Evolutionary conservation across 2,888 invertebrate genomes (phyloP), one percentile per base, ranked within the genome.

Genomic region (Apamea epomidion): DNA sequence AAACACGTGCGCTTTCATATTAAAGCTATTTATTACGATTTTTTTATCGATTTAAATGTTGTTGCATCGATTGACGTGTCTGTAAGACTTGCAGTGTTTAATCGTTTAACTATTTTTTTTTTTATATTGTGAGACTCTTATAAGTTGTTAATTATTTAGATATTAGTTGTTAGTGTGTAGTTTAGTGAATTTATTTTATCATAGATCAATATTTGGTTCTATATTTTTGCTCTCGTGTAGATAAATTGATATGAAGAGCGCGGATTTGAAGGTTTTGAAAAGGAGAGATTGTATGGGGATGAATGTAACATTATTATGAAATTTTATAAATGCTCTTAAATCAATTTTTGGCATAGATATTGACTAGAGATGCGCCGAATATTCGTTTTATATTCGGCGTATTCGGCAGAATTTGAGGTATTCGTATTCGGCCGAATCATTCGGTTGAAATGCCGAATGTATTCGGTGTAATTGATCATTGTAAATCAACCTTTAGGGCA

Each of bases 11-110:
- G 95, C 93, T 93, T 93, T 91, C 89, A 91, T 89, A 89, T 87
- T 89, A 90, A 91, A 92, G 89, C 93, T 95, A 94, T 95, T 93
- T 93, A 86, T 88, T 84, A 86, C 90, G 90, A 91, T 90, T 92
- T 91, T 92, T 91, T 91, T 91, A 91, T 91, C 91, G 84, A 92
- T 93, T 92, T 90, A 89, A 93, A 92, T 90, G 92, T 95, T 93
- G 93, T 94, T 94, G 91, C 90, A 91, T 91, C 90, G 89, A 87
- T 90, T 89, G 84, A 91, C 90, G 90, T 88, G 93, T 94, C 92
- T 94, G 91, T 92, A 91, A 94, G 94, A 95, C 94, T 92, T 90
- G 90, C 88, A 90, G 89, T 88, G 91, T 91, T 91, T 88, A 87
- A 91, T 88, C 89, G 89, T 90, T 90, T 87, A 78, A 80, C n/a